A percentile compares a stretch with the other conserved stretches of the same genome.
Conservation (phyloP, 2,113 vertebrate genomes). For the Rhombomys opimus region DNA sequence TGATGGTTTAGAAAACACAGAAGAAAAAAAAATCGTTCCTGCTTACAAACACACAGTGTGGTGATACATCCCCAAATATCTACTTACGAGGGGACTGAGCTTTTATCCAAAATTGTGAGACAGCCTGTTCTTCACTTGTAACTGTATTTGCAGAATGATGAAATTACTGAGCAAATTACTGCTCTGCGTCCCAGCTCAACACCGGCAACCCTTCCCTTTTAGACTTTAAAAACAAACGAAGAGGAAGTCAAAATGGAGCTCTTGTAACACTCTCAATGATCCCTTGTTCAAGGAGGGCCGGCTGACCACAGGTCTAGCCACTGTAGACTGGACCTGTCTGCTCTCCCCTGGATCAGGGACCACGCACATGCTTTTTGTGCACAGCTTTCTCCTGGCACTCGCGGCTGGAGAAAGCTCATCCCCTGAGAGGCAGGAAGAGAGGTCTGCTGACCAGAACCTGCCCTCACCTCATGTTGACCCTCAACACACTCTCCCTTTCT, state of each 20-base stretch:
- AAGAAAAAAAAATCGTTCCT: not conserved
- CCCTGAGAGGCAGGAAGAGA: not conserved
- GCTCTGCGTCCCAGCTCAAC: not conserved
- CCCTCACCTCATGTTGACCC: not conserved
- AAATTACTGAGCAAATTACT: constrained; percentile 4
- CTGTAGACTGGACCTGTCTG: not conserved
- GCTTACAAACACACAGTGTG: not conserved
- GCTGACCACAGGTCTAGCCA: not conserved
- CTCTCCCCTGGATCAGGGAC: not conserved
- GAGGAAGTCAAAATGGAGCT: not conserved
- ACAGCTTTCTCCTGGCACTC: not conserved
- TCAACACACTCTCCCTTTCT: not conserved
- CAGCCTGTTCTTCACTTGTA: not conserved
- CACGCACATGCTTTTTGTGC: not conserved
- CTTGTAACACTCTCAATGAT: not conserved
- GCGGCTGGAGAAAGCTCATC: not conserved
- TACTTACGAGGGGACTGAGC: not conserved
- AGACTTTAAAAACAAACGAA: not conserved
- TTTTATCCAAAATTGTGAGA: not conserved
- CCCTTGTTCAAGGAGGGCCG: not conserved
- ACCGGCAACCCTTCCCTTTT: not conserved
- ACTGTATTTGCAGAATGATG: constrained; percentile 10
- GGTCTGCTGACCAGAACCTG: not conserved
- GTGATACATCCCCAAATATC: not conserved
- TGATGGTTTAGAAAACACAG: not conserved